Evolutionary conservation across 2,797 vertebrate species (phyloP).

Genomic region (Meda fulgida): DNA sequence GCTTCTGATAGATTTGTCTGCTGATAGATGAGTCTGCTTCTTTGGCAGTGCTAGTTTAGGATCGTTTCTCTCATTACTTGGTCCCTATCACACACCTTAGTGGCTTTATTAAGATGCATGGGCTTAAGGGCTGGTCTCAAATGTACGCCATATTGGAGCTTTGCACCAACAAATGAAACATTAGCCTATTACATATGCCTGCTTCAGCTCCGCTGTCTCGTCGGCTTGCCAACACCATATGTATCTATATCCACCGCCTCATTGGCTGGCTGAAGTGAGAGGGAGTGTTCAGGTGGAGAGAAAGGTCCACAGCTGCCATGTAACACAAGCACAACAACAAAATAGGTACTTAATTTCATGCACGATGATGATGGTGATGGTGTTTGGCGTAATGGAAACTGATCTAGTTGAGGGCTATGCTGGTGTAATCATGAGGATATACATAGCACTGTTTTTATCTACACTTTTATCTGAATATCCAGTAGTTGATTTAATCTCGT

Average conservation of each 20-base stretch:
- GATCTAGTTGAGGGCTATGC: neutral
- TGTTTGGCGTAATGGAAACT: slow-evolving; percentile 27
- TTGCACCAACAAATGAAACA: slow-evolving; percentile 55
- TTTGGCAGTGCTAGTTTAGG: neutral
- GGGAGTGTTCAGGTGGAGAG: slow-evolving; percentile 42
- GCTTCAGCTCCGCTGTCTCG: slow-evolving; percentile 27
- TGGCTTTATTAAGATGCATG: slow-evolving; percentile 55
- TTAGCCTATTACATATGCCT: slow-evolving; percentile 39
- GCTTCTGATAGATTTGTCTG: slow-evolving; percentile 43
- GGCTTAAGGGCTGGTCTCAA: slow-evolving; percentile 20
- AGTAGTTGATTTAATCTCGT: neutral
- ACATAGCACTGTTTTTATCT: neutral
- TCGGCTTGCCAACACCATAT: slow-evolving; percentile 34
- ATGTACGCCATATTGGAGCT: slow-evolving; percentile 40
- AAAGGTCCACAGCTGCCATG: slow-evolving; percentile 40
- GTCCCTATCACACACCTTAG: slow-evolving; percentile 30
- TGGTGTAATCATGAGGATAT: neutral
- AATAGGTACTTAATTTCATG: slow-evolving; percentile 31
- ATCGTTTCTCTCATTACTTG: slow-evolving; percentile 30
- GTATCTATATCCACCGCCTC: slow-evolving; percentile 40
- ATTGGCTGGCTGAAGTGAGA: slow-evolving; percentile 41
- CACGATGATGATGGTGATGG: slow-evolving; percentile 28
- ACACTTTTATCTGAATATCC: neutral
- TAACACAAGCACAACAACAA: slow-evolving; percentile 17
- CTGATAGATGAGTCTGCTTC: slow-evolving; percentile 39